Evolutionary conservation across 1,140 invertebrate species (phyloP), one percentile per base, ranked within the genome.

Genomic region (Coelopa frigida): DNA sequence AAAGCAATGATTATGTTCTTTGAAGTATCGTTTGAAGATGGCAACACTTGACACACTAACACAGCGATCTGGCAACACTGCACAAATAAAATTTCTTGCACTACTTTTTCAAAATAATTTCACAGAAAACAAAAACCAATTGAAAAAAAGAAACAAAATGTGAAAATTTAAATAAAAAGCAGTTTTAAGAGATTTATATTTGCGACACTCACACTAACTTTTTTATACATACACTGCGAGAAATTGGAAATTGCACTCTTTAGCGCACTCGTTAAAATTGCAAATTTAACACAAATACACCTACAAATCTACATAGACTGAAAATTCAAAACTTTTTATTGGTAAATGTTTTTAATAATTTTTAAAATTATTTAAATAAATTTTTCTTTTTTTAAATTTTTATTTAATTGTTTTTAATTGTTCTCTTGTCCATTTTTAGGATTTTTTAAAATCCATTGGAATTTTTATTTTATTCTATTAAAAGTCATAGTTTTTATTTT

Each of bases 221-320:
- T 35, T 7, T 4, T 17, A 53, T 23, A 39, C 24, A 39, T 39
- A 10, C 26, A 36, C 20, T 12, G 20, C 33, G 20, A 12, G 12
- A 10, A 41, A 20, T 18, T n/a, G 8, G 42, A 51, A 55, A 65
- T 66, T 59, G 62, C 55, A 66, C 62, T 66, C 65, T 66, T 66
- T 61, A 66, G 62, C 58, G 62, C 62, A 66, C 62, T 62, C 60
- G 62, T 66, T 66, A 66, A 62, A 61, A 66, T 62, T 66, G 62
- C 62, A 66, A 59, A 46, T 42, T 50, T 50, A 38, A 31, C 11
- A 14, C 12, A 5, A 44, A 12, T 24, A n/a, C 14, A 21, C 17
- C 7, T 8, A n/a, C 43, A 44, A 31, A n/a, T n/a, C n/a, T n/a
- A n/a, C n/a, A n/a, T n/a, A n/a, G n/a, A n/a, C n/a, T n/a, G n/a